Conservation (phyloP, 2,888 invertebrate species). For the Leucozona laternaria region DNA sequence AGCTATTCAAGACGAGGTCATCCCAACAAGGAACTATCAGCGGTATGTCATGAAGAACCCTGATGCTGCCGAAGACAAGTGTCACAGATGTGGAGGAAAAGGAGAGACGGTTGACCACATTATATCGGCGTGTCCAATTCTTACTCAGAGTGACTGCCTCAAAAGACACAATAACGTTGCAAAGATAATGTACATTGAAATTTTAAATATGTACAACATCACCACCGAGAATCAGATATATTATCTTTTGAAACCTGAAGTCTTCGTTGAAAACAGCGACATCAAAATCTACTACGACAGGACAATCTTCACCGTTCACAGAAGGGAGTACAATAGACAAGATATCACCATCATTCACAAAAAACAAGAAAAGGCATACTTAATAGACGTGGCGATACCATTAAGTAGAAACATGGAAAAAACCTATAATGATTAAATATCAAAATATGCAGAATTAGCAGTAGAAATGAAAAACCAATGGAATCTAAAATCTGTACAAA, state of each 20-base stretch:
- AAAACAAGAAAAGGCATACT: background rate
- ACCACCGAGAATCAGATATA: too few relatives aligned
- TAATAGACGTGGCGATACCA: slow-evolving; percentile 22
- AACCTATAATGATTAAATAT: background rate
- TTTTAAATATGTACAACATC: too few relatives aligned
- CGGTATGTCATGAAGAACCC: background rate
- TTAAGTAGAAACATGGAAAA: slow-evolving; percentile 26
- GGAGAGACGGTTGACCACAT: slow-evolving; percentile 48
- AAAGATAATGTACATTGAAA: too few relatives aligned
- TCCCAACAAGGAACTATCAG: slow-evolving; percentile 22
- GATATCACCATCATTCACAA: slow-evolving; percentile 46
- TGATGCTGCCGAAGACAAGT: background rate
- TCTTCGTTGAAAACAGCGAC: too few relatives aligned
- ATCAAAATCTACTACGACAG: too few relatives aligned
- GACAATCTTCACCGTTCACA: slow-evolving; percentile 15
- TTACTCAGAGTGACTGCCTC: too few relatives aligned
- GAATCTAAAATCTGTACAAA: slow-evolving; percentile 9
- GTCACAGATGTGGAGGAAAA: slow-evolving; percentile 19
- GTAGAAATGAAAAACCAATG: too few relatives aligned
- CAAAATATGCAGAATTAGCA: slow-evolving; percentile 22
- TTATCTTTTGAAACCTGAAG: too few relatives aligned
- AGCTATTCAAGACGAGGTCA: slow-evolving; percentile 13
- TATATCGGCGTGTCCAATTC: slow-evolving; percentile 12
- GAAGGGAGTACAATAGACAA: slow-evolving; percentile 19
- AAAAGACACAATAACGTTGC: too few relatives aligned